Conservation (phyloP, 2,888 invertebrate species). For the Dryocosmus kuriphilus region DNA sequence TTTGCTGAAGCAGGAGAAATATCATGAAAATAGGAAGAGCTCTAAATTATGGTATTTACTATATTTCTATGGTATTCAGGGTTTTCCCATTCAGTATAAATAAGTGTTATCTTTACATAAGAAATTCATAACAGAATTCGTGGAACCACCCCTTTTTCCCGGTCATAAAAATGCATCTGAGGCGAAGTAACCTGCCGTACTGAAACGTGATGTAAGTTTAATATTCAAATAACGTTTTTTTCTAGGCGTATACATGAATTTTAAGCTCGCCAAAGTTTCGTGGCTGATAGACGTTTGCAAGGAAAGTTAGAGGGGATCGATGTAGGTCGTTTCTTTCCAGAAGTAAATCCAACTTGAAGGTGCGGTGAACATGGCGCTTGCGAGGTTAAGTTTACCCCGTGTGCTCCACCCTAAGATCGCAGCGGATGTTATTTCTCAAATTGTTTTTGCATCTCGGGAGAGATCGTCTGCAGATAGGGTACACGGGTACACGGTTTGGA, state of each 20-base stretch:
- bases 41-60: background rate
- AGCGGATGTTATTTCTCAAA: constrained; percentile 61
- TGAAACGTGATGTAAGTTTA: constrained; percentile 4
- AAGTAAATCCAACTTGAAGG: constrained; percentile 28
- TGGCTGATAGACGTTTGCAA: background rate
- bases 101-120: background rate
- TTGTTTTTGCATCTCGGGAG: constrained; percentile 63
- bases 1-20: background rate
- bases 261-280: constrained; percentile 1
- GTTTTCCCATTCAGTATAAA: background rate
- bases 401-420: constrained; percentile 46
- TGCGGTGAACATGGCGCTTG: constrained; percentile 25
- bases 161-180: constrained; percentile 8
- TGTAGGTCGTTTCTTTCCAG: constrained; percentile 17
- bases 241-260: constrained; percentile 9
- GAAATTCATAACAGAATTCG: background rate
- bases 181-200: background rate
- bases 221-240: constrained; percentile 28
- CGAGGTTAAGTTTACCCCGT: constrained; percentile 42
- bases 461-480: constrained; percentile 59
- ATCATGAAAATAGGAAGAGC: background rate
- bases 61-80: background rate
- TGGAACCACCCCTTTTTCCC: background rate
- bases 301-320: constrained; percentile 26
- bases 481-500: constrained; percentile 55